phyloP scores from a whole-genome alignment of 1,140 invertebrate species.

The Nasonia longicornis region DNA sequence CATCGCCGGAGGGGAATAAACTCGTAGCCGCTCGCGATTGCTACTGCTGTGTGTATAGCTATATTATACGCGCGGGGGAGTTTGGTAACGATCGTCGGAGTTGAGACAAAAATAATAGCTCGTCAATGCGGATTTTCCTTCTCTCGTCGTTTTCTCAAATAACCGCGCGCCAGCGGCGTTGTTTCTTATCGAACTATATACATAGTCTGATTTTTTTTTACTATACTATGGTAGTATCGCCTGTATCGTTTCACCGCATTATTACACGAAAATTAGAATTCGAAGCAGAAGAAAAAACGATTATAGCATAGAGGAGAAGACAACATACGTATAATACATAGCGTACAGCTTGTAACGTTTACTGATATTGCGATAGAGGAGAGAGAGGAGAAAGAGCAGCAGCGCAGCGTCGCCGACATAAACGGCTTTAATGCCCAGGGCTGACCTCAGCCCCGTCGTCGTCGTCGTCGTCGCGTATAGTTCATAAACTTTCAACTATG shows the following conservation, averaged over 20 bases:
- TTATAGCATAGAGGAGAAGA: neutral
- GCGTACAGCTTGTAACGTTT: conserved; percentile 1
- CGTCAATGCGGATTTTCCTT: neutral
- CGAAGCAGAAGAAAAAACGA: neutral
- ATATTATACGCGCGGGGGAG: neutral
- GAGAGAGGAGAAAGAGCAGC: neutral
- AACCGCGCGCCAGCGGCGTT: neutral
- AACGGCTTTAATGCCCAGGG: conserved; percentile 11
- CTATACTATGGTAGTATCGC: no score
- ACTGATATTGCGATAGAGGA: conserved; percentile 1
- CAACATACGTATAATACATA: neutral
- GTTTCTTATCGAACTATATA: neutral
- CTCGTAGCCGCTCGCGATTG: neutral
- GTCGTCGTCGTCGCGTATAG: conserved; percentile 18
- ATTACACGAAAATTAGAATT: neutral
- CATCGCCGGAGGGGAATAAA: neutral
- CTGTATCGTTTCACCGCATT: no score
- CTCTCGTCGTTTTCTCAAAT: neutral
- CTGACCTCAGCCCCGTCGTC: conserved; percentile 26
- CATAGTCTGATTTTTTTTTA: neutral
- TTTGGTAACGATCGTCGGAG: neutral
- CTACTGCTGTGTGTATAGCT: neutral
- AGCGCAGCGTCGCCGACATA: conserved; percentile 1
- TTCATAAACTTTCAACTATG: conserved; percentile 38
- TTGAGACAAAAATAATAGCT: neutral